Evolutionary conservation across 2,888 invertebrate genomes (phyloP).

Genomic region (Acanthosoma haemorrhoidale): DNA sequence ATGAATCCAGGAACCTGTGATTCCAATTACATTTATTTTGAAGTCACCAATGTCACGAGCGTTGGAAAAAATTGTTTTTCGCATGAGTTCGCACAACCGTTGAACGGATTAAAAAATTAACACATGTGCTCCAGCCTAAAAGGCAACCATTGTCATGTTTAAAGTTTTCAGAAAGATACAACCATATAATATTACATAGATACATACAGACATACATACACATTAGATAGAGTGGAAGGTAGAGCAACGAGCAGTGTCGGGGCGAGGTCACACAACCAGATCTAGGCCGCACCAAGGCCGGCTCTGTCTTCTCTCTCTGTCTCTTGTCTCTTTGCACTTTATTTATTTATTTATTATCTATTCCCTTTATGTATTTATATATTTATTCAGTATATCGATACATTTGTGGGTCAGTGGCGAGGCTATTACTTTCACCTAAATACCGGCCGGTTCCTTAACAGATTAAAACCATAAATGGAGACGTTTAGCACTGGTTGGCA

Average conservation of each 20-base stretch:
- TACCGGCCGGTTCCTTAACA: background rate
- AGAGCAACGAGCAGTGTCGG: background rate
- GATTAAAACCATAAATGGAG: conserved; percentile 5
- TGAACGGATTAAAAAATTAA: no score
- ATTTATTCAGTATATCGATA: background rate
- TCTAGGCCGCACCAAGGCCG: conserved; percentile 1
- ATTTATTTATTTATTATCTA: background rate
- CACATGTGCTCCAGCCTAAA: no score
- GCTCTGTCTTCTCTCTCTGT: background rate
- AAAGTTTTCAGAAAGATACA: no score
- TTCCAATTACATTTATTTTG: no score
- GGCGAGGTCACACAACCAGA: conserved; percentile 2
- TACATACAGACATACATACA: background rate
- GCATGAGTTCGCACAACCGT: no score
- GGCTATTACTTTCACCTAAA: background rate
- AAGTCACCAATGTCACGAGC: no score
- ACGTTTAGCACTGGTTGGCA: background rate
- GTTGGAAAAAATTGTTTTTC: no score
- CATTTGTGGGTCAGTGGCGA: background rate
- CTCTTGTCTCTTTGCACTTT: background rate
- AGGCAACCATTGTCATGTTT: no score
- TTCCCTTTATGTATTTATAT: background rate
- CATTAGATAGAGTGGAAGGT: background rate
- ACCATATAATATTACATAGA: no score
- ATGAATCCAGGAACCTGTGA: no score